Percentiles rank a stretch among this genome's conserved stretches.
Conservation (phyloP, 2,888 invertebrate species). For the Phania funesta region DNA sequence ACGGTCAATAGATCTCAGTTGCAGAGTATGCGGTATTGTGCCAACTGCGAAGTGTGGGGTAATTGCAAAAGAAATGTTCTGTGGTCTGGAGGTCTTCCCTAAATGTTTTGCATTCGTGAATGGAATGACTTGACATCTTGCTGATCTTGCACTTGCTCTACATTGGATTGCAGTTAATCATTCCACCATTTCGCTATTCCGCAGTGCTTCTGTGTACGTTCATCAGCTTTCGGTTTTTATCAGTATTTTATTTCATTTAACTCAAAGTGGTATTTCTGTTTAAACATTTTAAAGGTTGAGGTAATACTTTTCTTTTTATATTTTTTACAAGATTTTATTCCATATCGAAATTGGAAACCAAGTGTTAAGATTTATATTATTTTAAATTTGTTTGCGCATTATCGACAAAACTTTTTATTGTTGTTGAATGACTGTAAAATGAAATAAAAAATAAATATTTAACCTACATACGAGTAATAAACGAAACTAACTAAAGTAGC, state of each 20-base stretch:
- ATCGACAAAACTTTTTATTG: background rate
- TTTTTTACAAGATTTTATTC: background rate
- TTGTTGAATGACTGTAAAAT: conserved; percentile 45
- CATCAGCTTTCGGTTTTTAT: background rate
- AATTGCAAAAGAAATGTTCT: too few relatives aligned
- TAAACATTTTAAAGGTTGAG: conserved; percentile 38
- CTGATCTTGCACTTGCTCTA: too few relatives aligned
- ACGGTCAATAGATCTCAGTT: too few relatives aligned
- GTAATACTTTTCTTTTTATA: background rate
- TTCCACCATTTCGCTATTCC: too few relatives aligned
- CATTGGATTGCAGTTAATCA: too few relatives aligned
- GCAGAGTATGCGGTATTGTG: too few relatives aligned
- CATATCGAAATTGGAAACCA: conserved; percentile 56
- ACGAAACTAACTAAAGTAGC: too few relatives aligned
- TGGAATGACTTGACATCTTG: too few relatives aligned
- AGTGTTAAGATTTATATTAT: conserved; percentile 50
- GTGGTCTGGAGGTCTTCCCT: too few relatives aligned
- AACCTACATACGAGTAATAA: conserved; percentile 56
- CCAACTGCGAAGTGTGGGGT: too few relatives aligned
- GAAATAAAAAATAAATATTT: conserved; percentile 57
- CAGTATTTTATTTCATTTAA: background rate
- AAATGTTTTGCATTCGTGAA: too few relatives aligned
- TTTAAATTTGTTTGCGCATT: conserved; percentile 10
- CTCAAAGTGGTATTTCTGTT: background rate
- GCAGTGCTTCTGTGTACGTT: background rate